phyloP scores from a whole-genome alignment of 2,888 invertebrate species.

The Eristalinus sepulchralis region DNA sequence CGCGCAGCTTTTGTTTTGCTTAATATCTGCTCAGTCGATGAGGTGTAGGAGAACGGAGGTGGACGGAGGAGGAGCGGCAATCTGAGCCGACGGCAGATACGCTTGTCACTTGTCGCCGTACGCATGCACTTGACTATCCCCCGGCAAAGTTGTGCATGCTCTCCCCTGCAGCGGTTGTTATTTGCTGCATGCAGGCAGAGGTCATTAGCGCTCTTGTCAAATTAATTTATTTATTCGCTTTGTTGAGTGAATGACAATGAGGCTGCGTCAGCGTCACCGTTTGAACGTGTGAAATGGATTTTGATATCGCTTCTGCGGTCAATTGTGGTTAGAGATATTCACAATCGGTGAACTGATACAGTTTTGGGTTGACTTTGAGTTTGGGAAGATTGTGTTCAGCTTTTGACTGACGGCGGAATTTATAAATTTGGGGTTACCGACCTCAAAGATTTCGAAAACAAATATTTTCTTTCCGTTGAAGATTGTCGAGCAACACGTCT shows the following conservation, averaged over 20 bases:
- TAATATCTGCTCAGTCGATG: background rate
- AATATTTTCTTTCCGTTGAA: too few species aligned
- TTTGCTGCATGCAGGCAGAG: background rate
- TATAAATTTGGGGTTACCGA: too few species aligned
- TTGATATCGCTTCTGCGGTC: background rate
- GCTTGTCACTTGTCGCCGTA: background rate
- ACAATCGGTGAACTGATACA: too few species aligned
- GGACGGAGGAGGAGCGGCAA: background rate
- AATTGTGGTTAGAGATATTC: too few species aligned
- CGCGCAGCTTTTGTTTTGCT: background rate
- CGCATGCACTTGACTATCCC: background rate
- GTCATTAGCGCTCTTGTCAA: background rate
- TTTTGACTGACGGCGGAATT: too few species aligned
- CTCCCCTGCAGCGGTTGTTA: background rate
- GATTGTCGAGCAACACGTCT: too few species aligned
- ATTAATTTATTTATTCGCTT: background rate
- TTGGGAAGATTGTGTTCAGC: too few species aligned
- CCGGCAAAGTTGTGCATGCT: background rate
- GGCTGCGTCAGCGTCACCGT: background rate
- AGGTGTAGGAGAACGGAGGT: too few species aligned
- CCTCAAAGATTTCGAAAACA: too few species aligned
- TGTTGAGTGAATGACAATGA: background rate
- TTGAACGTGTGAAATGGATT: background rate
- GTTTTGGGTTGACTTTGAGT: too few species aligned
- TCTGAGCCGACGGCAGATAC: too few species aligned